Evolutionary conservation across 2,113 vertebrate genomes (phyloP), one percentile per base, ranked within the genome.

Genomic region (Telmatochromis brichardi): DNA sequence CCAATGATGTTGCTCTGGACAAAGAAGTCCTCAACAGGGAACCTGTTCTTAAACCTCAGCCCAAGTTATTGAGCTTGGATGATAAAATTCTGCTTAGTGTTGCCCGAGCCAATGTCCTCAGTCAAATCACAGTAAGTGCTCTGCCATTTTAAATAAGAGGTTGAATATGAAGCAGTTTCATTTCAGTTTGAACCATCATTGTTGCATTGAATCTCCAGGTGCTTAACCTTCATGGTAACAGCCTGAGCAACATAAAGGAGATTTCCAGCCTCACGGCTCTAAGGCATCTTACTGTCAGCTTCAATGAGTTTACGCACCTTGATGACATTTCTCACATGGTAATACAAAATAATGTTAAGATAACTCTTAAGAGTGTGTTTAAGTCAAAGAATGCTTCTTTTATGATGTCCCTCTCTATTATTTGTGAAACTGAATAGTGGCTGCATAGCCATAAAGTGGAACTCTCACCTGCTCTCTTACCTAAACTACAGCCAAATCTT

Each of bases 181-280:
- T 60, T 4, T 1, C 6, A 15, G 5, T 78, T 78, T n/a, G 23
- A 63, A 35, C 13, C 35, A 13, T 80, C 17, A 28, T 79, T 35
- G 73, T 35, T 55, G 19, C 57, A 5, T 83, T 79, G 4, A 83
- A 51, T 84, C 26, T 80, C 7, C 83, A 97, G 97, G 96, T 96
- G 88, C 95, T 98, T 88, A 97, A 97, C 94, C 96, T 97, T 92
- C 97, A 97, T 60, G 96, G 96, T 45, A 98, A 97, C 93, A 96
- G 96, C 83, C 94, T 98, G 90, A 97, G 87, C 79, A 97, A 92
- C 47, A 89, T 97, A 79, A 96, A 96, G 86, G 97, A 96, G 84
- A 95, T 97, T 78, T 97, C 96, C 88, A 95, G 88, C 63, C 94
- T 97, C 73, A 94, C 91, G 1, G 90, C 93, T 58, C 93, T 97